Percentiles rank a stretch among this genome's conserved stretches.
These are phyloP conservation scores for Delphinus delphis DNA, from an alignment of 2,113 vertebrate genomes.

Conservation along the genomic window DNA sequence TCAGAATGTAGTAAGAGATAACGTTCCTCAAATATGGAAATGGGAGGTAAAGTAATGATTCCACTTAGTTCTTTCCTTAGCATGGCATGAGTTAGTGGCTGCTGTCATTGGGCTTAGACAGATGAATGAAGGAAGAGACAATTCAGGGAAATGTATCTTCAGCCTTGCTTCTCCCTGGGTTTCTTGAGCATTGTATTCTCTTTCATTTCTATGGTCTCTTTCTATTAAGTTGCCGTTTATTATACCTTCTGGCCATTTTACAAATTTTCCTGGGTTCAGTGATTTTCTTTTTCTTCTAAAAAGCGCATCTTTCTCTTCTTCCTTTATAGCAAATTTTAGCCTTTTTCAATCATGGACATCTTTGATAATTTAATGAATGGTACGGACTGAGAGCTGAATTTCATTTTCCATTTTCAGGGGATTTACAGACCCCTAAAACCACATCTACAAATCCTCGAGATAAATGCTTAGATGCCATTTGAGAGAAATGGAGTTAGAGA, in stretches of 20 bases:
- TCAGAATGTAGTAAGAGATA: background rate
- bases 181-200: background rate
- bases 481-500: background rate
- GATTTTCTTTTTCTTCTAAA: background rate
- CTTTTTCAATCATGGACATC: background rate
- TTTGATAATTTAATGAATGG: background rate
- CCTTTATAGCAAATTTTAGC: background rate
- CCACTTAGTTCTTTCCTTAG: background rate
- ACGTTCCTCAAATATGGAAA: background rate
- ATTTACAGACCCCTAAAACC: background rate
- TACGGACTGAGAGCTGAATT: background rate
- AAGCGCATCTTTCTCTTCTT: background rate
- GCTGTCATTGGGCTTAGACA: background rate
- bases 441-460: background rate
- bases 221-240: background rate
- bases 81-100: background rate
- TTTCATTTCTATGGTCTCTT: background rate
- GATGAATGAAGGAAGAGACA: background rate
- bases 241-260: background rate
- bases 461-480: background rate
- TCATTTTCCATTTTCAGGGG: background rate
- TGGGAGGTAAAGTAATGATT: background rate
- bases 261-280: background rate
- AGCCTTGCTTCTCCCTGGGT: background rate
- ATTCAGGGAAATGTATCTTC: background rate